Evolutionary conservation across 1,140 invertebrate species (phyloP), one percentile per base, ranked within the genome.

Genomic region (Eriosoma lanigerum): DNA sequence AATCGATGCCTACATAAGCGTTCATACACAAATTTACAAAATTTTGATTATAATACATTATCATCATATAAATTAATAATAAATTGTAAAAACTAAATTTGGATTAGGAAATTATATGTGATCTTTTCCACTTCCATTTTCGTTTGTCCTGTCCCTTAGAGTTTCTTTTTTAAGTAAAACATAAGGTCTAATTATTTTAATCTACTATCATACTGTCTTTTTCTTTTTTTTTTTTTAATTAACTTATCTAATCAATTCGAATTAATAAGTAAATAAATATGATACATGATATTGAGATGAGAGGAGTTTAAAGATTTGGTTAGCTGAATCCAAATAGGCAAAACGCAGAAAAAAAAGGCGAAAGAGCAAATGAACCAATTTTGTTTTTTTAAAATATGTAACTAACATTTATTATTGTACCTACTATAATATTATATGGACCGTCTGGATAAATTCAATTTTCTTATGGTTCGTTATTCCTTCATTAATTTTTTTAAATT

Each of bases 1-100:
- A 95, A 88, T 96, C 93, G 84, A 93, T 92, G 83, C 92, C 94
- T 94, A 87, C 26, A 60, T 78, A 60, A 78, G 56, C 32, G 38
- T 76, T 76, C n/a, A 38, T 26, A 80, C 73, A 80, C 81, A 52
- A 15, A 66, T 19, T 15, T 46, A 66, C 38, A 66, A 46, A 44
- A 66, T 64, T 44, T 38, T 17, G 64, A 38, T 58, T 66, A 66
- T 44, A 64, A n/a, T n/a, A n/a, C n/a, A n/a, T n/a, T n/a, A n/a
- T n/a, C n/a, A n/a, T n/a, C n/a, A n/a, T n/a, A n/a, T n/a, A n/a
- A n/a, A n/a, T 70, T 68, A 81, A 81, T 38, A 64, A 38, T 48
- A 75, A 46, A 15, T 56, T 32, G 21, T 52, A 19, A 56, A 32
- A n/a, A 58, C 12, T 12, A 50, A n/a, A 44, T 12, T 38, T n/a